These are phyloP conservation scores for Colaptes auratus DNA, from an alignment of 2,113 vertebrate genomes.

Conservation along the genomic window DNA sequence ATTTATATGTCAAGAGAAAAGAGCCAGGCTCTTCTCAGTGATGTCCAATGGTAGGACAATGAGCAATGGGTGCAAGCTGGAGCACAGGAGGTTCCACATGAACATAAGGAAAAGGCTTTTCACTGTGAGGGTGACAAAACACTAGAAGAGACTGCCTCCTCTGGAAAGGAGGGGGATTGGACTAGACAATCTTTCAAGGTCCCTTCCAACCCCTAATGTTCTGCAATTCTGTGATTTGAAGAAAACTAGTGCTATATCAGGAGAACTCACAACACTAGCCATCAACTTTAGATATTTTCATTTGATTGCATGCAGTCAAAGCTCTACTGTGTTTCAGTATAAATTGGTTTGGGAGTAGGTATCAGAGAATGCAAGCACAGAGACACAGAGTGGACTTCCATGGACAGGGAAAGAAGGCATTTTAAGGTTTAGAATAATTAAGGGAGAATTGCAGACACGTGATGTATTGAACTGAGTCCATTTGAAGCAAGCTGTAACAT, in stretches of 20 bases:
- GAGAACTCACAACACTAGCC: background rate
- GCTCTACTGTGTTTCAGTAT: background rate
- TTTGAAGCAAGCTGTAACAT: background rate
- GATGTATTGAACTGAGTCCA: background rate
- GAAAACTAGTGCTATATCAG: background rate
- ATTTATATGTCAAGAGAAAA: too few species aligned
- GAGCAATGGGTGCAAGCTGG: too few species aligned
- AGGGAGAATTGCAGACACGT: background rate
- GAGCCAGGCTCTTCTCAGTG: too few species aligned
- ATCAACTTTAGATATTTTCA: background rate
- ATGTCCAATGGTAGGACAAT: too few species aligned
- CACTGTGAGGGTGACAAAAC: too few species aligned
- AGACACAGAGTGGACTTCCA: background rate
- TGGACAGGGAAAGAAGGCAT: background rate
- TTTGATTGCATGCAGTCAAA: background rate
- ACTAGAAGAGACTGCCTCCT: too few species aligned
- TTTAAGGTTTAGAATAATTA: background rate
- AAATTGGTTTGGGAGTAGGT: background rate
- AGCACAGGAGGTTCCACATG: too few species aligned
- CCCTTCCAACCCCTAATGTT: too few species aligned
- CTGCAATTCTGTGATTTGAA: background rate
- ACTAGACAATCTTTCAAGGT: too few species aligned
- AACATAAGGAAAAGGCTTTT: too few species aligned
- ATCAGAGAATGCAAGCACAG: background rate
- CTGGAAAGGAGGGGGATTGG: too few species aligned